Evolutionary conservation across 92 coral and sea anemone species (phyloP), one percentile per base, ranked within the genome.

Genomic region (Desmophyllum pertusum): DNA sequence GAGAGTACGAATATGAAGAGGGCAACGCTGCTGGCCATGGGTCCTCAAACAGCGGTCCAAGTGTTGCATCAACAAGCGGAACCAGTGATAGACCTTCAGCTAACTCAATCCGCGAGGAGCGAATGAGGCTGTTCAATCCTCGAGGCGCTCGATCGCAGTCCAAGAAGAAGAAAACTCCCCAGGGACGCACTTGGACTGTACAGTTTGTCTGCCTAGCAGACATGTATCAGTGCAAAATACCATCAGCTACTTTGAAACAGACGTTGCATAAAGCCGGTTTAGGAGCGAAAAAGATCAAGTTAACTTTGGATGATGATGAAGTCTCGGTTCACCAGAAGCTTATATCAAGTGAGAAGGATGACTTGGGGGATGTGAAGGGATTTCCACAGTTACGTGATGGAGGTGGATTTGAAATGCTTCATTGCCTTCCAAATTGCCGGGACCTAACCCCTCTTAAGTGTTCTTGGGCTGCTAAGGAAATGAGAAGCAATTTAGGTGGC

Each of bases 321-420:
- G 53, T 36, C 18, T 39, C 45, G 19, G 86, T 80, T 5, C 31
- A 33, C 31, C 76, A 64, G 36, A 72, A 45, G 76, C 51, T 80
- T 42, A 62, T 81, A 10, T 87, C 87, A 14, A 70, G 65, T 48
- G 90, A 81, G 39, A 81, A 81, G 50, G 88, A 42, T 64, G 46
- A 84, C 59, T 50, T 18, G 33, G 88, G 81, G 50, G 81, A 84
- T 11, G 30, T 38, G 45, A 75, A 73, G 4, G 88, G 88, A 8
- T 84, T 84, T 61, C 88, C 88, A 11, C 88, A 84, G 61, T 77
- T 84, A 30, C 57, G 65, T 31, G 82, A 81, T 41, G 82, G 70
- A 46, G 90, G 90, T 15, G 87, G 90, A 36, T 87, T 81, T 75
- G 87, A 87, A 50, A 63, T 75, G 76, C 83, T 81, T 13, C 86